Percentiles rank a stretch among this genome's conserved stretches.
Conservation (phyloP, 64 coral and sea anemone genomes). For the Acropora tenuis region DNA sequence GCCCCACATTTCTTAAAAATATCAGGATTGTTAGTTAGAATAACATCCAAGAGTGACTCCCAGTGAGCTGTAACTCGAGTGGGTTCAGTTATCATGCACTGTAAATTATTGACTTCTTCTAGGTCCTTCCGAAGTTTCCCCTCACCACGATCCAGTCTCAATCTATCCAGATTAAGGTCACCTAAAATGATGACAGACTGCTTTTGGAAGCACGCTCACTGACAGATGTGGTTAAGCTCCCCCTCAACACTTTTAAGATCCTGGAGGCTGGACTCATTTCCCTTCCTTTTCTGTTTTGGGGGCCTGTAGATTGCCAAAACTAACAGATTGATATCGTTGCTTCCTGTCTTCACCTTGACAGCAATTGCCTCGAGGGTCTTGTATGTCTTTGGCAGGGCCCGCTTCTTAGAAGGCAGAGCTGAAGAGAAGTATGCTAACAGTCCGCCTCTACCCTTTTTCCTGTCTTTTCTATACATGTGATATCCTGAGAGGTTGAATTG, state of each 20-base stretch:
- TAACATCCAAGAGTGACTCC: no score
- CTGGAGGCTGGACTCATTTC: background rate
- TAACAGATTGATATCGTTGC: conserved; percentile 28
- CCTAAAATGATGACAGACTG: conserved; percentile 57
- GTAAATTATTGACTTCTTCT: no score
- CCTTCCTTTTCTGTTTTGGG: conserved; percentile 45
- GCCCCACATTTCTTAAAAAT: no score
- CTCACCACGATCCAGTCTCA: no score
- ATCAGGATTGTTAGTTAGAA: no score
- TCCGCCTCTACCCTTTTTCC: conserved; percentile 65
- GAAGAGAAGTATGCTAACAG: conserved; percentile 67
- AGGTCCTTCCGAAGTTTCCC: no score
- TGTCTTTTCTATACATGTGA: conserved; percentile 18
- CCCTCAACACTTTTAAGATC: conserved; percentile 51
- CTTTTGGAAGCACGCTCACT: conserved; percentile 72
- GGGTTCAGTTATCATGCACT: no score
- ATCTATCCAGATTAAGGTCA: background rate
- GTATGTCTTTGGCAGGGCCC: conserved; percentile 65
- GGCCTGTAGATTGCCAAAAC: conserved; percentile 66
- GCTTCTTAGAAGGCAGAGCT: conserved; percentile 60
- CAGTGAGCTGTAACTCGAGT: no score
- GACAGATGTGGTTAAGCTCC: conserved; percentile 63
- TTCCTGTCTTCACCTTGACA: conserved; percentile 56
- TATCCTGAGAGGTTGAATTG: conserved; percentile 63
- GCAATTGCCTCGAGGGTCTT: conserved; percentile 74